Evolutionary conservation across 2,113 vertebrate species (phyloP), one percentile per base, ranked within the genome.

Genomic region (Todiramphus chloris): DNA sequence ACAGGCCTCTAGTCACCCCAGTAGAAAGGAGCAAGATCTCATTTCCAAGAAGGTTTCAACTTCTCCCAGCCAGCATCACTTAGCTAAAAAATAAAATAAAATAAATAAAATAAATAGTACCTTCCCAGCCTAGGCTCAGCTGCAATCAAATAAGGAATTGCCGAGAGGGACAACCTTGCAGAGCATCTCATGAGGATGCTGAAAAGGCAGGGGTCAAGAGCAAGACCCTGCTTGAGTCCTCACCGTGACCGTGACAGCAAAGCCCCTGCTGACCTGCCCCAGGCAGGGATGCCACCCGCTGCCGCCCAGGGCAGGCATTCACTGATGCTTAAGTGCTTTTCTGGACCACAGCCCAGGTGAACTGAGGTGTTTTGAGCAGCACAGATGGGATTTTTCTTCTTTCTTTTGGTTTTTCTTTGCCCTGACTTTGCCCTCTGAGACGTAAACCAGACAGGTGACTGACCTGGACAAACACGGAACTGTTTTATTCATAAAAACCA

Each of bases 251-350:
- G 9, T 1, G 4, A 37, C 10, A 28, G 68, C 27, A 69, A 85
- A 74, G 50, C 30, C 31, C 30, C 76, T 13, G 58, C n/a, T 68
- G 85, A 70, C 78, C 87, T 59, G 64, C 51, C 66, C 58, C 0
- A 1, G 44, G 70, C 35, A 31, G 27, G 39, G 39, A 51, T 51
- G 83, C 27, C 28, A 10, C 68, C 18, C 2, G 1, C 48, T 39
- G 59, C 75, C 3, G 10, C 62, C 70, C 0, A 53, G 0, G 24
- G 58, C 9, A 43, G 60, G 60, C 1, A 0, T 5, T 62, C 1
- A 0, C 4, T 4, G 20, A 55, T 1, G 8, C 74, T 27, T 41
- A 75, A 89, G 67, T 85, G 89, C 93, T 91, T 86, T 72, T 58
- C 76, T 95, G 94, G 77, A 82, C 81, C 66, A 82, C 68, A 70